phyloP scores from a whole-genome alignment of 2,113 vertebrate species.

The Hystrix cristata region DNA sequence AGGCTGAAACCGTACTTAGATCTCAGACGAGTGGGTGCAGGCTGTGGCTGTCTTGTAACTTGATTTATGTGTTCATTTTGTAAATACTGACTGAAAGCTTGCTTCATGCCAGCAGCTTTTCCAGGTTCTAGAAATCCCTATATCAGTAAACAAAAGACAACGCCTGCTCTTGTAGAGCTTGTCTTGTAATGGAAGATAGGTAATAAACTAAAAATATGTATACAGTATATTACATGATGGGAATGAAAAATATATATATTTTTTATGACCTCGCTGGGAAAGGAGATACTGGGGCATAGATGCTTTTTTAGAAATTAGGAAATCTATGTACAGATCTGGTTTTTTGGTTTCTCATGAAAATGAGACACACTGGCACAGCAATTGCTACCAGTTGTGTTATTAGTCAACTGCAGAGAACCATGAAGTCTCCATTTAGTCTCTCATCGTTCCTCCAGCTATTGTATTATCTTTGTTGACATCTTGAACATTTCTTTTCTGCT shows the following conservation, averaged over 20 bases:
- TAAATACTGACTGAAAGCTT: background rate
- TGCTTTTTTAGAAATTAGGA: slow-evolving; percentile 30
- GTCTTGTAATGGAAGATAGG: background rate
- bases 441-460: background rate
- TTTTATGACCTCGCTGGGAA: background rate
- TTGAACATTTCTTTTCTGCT: background rate
- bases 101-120: background rate
- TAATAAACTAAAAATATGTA: background rate
- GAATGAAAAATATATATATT: background rate
- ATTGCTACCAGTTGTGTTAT: background rate
- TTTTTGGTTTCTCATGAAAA: background rate
- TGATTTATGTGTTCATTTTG: slow-evolving; percentile 32
- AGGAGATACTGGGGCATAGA: background rate
- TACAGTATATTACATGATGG: background rate
- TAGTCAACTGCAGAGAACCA: background rate
- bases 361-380: background rate
- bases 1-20: background rate
- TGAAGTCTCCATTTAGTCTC: background rate
- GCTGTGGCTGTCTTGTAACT: background rate
- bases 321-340: background rate
- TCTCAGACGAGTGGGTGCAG: background rate
- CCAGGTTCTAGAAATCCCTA: background rate
- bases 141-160: background rate
- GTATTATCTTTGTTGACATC: background rate
- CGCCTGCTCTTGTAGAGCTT: background rate